These are phyloP conservation scores for Drosophila birchii DNA, from an alignment of 2,888 invertebrate species.

Conservation along the genomic window DNA sequence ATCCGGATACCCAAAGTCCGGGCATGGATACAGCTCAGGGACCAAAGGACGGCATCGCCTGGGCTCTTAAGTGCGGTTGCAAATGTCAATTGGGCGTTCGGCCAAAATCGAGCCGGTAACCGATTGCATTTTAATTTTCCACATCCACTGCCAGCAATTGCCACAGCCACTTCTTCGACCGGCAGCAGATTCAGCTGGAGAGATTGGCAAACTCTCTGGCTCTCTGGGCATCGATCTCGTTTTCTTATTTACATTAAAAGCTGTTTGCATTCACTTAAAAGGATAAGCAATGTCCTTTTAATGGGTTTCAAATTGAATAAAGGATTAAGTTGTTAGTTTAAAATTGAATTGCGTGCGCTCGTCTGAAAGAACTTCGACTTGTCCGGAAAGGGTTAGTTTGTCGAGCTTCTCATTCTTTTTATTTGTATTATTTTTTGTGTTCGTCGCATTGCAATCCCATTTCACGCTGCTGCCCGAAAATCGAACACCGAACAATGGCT, in stretches of 20 bases:
- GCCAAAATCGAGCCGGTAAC: constrained; percentile 60
- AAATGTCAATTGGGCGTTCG: constrained; percentile 78
- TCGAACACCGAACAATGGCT: constrained; percentile 27
- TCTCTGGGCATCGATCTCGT: constrained; percentile 81
- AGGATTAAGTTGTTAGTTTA: constrained; percentile 85
- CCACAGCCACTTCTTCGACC: constrained; percentile 13
- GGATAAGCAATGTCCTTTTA: constrained; percentile 85
- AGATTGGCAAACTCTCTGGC: constrained; percentile 52
- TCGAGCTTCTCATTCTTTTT: background rate
- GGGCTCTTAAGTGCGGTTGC: constrained; percentile 79
- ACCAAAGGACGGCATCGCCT: constrained; percentile 38
- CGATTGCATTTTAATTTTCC: constrained; percentile 75
- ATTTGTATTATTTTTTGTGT: background rate
- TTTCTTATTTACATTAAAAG: constrained; percentile 85
- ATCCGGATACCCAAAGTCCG: constrained; percentile 14
- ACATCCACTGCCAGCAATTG: constrained; percentile 24
- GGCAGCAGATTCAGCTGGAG: constrained; percentile 28
- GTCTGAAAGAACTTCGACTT: constrained; percentile 56
- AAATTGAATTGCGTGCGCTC: constrained; percentile 82
- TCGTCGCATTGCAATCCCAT: constrained; percentile 33
- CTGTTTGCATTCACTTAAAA: constrained; percentile 85
- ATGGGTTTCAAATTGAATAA: constrained; percentile 85
- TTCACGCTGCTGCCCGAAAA: constrained; percentile 56
- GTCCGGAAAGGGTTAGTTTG: constrained; percentile 52
- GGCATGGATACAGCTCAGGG: constrained; percentile 13